phyloP scores from a whole-genome alignment of 2,797 vertebrate species.

The Gymnoscopelus microlampas region DNA sequence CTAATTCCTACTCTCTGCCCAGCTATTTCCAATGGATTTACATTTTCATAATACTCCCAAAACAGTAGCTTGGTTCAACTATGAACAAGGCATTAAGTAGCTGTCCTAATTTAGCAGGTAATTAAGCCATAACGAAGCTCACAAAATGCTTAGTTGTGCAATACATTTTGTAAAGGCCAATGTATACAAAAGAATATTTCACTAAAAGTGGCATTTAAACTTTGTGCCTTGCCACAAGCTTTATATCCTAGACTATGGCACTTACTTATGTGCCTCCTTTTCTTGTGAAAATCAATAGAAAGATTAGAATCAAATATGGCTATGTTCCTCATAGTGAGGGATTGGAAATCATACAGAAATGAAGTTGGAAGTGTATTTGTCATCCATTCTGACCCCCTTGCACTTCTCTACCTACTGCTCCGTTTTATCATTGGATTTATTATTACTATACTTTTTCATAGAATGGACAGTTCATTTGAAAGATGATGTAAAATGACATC shows the following conservation, averaged over 20 bases:
- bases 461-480: conserved; percentile 37
- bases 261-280: conserved; percentile 71
- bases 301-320: conserved; percentile 52
- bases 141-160: conserved; percentile 65
- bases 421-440: conserved; percentile 24
- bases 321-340: conserved; percentile 49
- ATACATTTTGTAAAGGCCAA: conserved; percentile 68
- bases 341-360: conserved; percentile 45
- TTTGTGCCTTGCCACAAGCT: conserved; percentile 89
- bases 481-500: conserved; percentile 56
- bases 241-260: conserved; percentile 71
- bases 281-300: conserved; percentile 56
- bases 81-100: conserved; percentile 53
- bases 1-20: conserved; percentile 31
- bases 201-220: conserved; percentile 72
- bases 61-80: conserved; percentile 71
- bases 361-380: conserved; percentile 4
- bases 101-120: conserved; percentile 38
- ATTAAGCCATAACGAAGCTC: conserved; percentile 75
- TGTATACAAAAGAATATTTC: conserved; percentile 56
- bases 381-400: conserved; percentile 36
- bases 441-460: background rate
- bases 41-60: conserved; percentile 51
- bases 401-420: conserved; percentile 9
- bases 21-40: conserved; percentile 64